Evolutionary conservation across 1,140 invertebrate species (phyloP), one percentile per base, ranked within the genome.

Genomic region (Zaprionus vittiger): DNA sequence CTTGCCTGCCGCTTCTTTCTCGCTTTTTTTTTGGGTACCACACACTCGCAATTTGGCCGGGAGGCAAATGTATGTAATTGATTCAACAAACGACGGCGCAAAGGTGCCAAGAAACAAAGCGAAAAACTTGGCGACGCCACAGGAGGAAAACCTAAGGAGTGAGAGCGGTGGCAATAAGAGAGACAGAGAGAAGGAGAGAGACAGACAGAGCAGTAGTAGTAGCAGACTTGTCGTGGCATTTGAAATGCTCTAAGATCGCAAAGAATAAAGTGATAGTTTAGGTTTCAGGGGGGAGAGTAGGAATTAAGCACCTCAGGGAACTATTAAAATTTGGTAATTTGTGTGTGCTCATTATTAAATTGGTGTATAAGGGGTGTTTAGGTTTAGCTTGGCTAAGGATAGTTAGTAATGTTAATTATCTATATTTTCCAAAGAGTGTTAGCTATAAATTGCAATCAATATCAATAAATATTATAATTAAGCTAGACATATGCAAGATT

Each of bases 51-150:
- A 77, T 75, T 79, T 76, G 73, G 81, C 80, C 62, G 77, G 67
- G 56, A 63, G 71, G 73, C 70, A 73, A 87, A 80, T 83, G 83
- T 69, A 77, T 90, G 81, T 89, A 89, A 89, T 89, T 89, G 85
- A 90, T 89, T 89, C 85, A 90, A 89, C 85, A 90, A 81, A 89
- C 71, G 73, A 78, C 71, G 78, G 56, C 78, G 71, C 71, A 81
- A 85, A 86, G 84, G 84, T 81, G 86, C 71, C 81, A 77, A 89
- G 68, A 76, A 69, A 79, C 67, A 71, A 67, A 81, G 57, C 47
- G 68, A 73, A 81, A 47, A 77, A 77, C 72, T 80, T 80, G 78
- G 70, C 78, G 66, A 80, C 56, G 56, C 44, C 61, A 38, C 63
- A 20, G 60, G 20, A 49, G n/a, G 15, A 60, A 49, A 52, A 28